Evolutionary conservation across 2,888 invertebrate genomes (phyloP).

Genomic region (Calameuta filiformis): DNA sequence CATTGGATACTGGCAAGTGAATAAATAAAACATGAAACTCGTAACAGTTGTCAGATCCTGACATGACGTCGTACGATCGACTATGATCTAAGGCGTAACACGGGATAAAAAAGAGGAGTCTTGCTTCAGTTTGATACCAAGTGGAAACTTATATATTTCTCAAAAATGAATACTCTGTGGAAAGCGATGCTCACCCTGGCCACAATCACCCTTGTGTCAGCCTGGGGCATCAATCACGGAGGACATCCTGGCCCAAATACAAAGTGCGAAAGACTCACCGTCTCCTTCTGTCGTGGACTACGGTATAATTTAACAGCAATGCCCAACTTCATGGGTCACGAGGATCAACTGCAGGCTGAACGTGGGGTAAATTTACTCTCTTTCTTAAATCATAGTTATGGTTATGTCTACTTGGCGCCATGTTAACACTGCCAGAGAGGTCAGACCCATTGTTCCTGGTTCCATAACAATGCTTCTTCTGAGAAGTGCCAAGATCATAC

Average conservation of each 20-base stretch:
- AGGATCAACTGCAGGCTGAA: conserved; percentile 83
- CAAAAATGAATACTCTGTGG: conserved; percentile 42
- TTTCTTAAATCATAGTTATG: background rate
- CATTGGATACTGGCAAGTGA: background rate
- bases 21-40: background rate
- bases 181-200: conserved; percentile 50
- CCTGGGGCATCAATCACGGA: conserved; percentile 66
- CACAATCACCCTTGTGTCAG: conserved; percentile 31
- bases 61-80: background rate
- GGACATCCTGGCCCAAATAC: conserved; percentile 60
- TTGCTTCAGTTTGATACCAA: background rate
- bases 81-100: background rate
- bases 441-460: no score
- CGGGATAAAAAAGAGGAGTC: background rate
- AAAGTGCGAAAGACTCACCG: conserved; percentile 83
- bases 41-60: background rate
- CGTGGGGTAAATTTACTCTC: conserved; percentile 72
- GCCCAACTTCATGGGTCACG: conserved; percentile 88
- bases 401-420: background rate
- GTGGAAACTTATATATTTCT: background rate
- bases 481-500: no score
- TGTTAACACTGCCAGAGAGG: no score
- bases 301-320: conserved; percentile 88
- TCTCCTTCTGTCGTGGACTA: conserved; percentile 83
- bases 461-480: no score